Conservation (phyloP, 1,140 invertebrate genomes). For the Macrostomum lignano region DNA sequence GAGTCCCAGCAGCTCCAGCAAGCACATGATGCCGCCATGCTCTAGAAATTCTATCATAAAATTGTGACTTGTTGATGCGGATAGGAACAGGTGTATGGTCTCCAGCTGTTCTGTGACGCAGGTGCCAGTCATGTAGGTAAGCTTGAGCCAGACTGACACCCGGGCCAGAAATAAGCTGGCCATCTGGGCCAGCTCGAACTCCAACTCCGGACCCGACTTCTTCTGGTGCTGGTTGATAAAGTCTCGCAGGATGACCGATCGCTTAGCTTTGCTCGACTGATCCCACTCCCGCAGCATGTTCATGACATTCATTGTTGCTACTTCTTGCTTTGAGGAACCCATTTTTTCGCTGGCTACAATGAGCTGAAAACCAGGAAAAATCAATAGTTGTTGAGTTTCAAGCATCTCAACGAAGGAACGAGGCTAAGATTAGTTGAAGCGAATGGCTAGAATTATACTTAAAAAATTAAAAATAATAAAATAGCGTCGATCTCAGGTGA, state of each 20-base stretch:
- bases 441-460: too few species aligned
- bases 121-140: slow-evolving; percentile 25
- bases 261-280: slow-evolving; percentile 16
- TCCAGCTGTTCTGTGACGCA: slow-evolving; percentile 20
- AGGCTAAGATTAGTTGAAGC: too few species aligned
- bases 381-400: too few species aligned
- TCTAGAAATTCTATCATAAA: slow-evolving; percentile 26
- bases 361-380: too few species aligned
- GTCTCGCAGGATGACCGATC: slow-evolving; percentile 19
- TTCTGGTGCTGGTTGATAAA: slow-evolving; percentile 24
- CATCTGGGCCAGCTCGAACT: slow-evolving; percentile 25
- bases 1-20: slow-evolving; percentile 22
- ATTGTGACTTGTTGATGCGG: slow-evolving; percentile 26
- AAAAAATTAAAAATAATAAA: too few species aligned
- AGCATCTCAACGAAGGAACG: too few species aligned
- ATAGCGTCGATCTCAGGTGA: too few species aligned
- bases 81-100: slow-evolving; percentile 20
- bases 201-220: slow-evolving; percentile 25
- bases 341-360: slow-evolving; percentile 11
- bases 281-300: slow-evolving; percentile 24
- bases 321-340: slow-evolving; percentile 23
- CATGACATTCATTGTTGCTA: slow-evolving; percentile 19
- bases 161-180: slow-evolving; percentile 26
- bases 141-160: slow-evolving; percentile 21
- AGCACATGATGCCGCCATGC: slow-evolving; percentile 22